Conservation (phyloP, 2,797 vertebrate genomes). For the Spatula clypeata region DNA sequence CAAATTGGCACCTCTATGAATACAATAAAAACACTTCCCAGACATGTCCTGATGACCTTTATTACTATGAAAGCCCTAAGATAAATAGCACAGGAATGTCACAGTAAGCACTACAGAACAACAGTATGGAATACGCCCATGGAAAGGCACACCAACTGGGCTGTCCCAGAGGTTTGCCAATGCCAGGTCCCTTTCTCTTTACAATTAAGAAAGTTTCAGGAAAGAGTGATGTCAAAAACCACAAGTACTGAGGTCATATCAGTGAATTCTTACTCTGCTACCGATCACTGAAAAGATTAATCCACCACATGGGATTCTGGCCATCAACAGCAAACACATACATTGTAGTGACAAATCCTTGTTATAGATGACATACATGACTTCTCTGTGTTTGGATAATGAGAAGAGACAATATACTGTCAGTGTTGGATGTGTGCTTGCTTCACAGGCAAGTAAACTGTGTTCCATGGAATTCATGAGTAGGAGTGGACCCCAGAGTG, state of each 20-base stretch:
- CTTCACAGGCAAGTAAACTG: neutral
- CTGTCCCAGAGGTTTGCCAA: neutral
- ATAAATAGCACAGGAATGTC: neutral
- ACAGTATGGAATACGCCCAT: neutral
- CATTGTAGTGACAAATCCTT: neutral
- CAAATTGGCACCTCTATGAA: neutral
- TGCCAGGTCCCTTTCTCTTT: neutral
- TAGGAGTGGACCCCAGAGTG: neutral
- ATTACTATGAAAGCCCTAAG: neutral
- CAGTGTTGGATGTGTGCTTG: neutral
- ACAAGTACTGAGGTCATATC: fast-evolving
- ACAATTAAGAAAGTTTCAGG: neutral
- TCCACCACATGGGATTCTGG: fast-evolving
- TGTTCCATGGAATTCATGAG: neutral
- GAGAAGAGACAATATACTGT: neutral
- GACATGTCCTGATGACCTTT: neutral
- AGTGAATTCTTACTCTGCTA: neutral
- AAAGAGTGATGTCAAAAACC: neutral
- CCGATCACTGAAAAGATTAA: neutral
- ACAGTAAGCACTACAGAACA: neutral
- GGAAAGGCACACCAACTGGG: neutral
- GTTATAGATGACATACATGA: fast-evolving
- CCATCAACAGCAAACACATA: neutral
- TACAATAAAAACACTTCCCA: neutral
- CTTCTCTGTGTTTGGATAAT: neutral